Percentiles rank a stretch among this genome's conserved stretches.
phyloP scores from a whole-genome alignment of 2,797 vertebrate genomes.

The Darevskia mixta region DNA sequence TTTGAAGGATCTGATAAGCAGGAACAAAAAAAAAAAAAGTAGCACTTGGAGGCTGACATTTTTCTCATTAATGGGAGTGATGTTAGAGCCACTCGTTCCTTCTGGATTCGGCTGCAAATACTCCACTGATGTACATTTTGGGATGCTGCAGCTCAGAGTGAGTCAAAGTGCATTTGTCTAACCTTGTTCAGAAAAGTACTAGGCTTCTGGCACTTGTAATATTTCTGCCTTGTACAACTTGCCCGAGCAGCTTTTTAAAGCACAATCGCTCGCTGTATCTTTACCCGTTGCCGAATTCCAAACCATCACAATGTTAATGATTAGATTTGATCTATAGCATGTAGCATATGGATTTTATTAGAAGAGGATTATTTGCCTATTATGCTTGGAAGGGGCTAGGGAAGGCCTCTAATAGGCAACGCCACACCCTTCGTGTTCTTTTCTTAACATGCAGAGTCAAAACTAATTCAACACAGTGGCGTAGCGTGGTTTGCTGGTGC shows the following conservation, averaged over 20 bases:
- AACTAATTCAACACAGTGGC: background rate
- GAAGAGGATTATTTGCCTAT: slow-evolving; percentile 49
- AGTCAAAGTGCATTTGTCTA: slow-evolving; percentile 66
- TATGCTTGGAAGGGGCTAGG: slow-evolving; percentile 42
- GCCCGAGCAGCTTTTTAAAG: slow-evolving; percentile 53
- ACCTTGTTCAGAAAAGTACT: slow-evolving; percentile 58
- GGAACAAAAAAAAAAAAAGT: slow-evolving; percentile 44
- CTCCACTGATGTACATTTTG: slow-evolving; percentile 70
- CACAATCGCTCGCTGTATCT: slow-evolving; percentile 53
- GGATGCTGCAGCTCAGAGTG: slow-evolving; percentile 65
- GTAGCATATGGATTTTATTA: slow-evolving; percentile 56
- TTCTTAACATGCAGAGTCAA: background rate
- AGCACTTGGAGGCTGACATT: slow-evolving; percentile 76
- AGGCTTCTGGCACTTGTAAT: slow-evolving; percentile 58
- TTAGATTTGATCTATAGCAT: slow-evolving; percentile 53
- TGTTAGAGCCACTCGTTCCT: slow-evolving; percentile 70
- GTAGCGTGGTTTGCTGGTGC: background rate
- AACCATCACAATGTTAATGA: slow-evolving; percentile 61
- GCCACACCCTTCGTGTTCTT: slow-evolving; percentile 24
- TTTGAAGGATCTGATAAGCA: slow-evolving; percentile 81
- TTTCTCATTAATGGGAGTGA: slow-evolving; percentile 81
- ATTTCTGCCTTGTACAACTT: slow-evolving; percentile 52
- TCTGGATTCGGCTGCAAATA: slow-evolving; percentile 81
- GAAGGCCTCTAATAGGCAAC: slow-evolving; percentile 28
- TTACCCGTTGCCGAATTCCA: slow-evolving; percentile 63